phyloP scores from a whole-genome alignment of 2,797 vertebrate genomes.

The Eulemur rubriventer region DNA sequence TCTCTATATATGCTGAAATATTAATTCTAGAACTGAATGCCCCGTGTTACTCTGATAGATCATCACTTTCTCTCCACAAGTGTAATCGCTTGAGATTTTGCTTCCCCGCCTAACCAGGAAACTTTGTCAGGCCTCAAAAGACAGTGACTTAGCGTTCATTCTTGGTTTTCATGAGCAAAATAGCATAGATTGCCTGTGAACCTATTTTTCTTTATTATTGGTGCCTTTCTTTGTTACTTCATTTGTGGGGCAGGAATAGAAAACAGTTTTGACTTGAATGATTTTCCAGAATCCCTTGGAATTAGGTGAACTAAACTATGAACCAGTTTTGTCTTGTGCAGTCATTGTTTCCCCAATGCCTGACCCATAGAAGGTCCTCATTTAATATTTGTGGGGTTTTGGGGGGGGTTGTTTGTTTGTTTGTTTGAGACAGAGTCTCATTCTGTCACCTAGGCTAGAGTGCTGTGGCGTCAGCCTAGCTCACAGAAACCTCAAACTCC shows the following conservation, averaged over 20 bases:
- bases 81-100: not conserved
- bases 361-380: not conserved
- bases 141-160: not conserved
- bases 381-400: not conserved
- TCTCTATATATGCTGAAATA: not conserved
- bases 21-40: not conserved
- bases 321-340: not conserved
- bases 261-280: slow-evolving; percentile 13
- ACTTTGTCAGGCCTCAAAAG: not conserved
- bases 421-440: too few relatives aligned
- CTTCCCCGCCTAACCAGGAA: not conserved
- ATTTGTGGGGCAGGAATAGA: not conserved
- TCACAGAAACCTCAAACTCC: too few relatives aligned
- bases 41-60: not conserved
- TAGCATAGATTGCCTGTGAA: not conserved
- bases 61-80: not conserved
- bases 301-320: not conserved
- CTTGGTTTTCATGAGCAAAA: not conserved
- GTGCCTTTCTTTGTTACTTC: not conserved
- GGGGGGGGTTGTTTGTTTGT: too few relatives aligned
- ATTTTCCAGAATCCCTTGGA: not conserved
- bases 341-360: not conserved
- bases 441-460: too few relatives aligned
- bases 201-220: not conserved
- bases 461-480: too few relatives aligned